Evolutionary conservation across 1,140 invertebrate genomes (phyloP).

Genomic region (Ladona fulva): DNA sequence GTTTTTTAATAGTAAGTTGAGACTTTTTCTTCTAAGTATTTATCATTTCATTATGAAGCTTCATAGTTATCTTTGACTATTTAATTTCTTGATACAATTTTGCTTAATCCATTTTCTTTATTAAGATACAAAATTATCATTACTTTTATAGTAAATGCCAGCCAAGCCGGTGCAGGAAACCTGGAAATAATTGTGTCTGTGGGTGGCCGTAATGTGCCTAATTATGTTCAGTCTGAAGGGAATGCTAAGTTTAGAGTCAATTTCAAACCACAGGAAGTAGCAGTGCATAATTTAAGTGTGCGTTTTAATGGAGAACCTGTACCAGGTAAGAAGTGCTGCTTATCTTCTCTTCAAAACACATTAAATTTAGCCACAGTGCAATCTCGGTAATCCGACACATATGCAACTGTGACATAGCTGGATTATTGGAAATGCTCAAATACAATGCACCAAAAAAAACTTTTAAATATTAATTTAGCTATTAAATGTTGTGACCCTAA

Average conservation of each 20-base stretch:
- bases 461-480: no score
- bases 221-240: constrained; percentile 95
- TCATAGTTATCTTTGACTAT: no score
- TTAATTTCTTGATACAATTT: background rate
- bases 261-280: constrained; percentile 90
- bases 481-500: no score
- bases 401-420: no score
- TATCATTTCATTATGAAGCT: no score
- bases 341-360: no score
- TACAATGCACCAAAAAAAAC: no score
- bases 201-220: constrained; percentile 94
- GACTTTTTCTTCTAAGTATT: no score
- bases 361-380: no score
- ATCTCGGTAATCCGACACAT: no score
- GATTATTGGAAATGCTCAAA: no score
- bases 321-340: constrained; percentile 46
- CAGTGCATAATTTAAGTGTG: constrained; percentile 78
- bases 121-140: no score
- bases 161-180: constrained; percentile 83
- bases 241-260: constrained; percentile 93
- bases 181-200: constrained; percentile 96
- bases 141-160: constrained; percentile 59
- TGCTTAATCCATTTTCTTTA: constrained; percentile 10
- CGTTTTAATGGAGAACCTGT: constrained; percentile 94
- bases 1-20: constrained; percentile 78